These are phyloP conservation scores for Masnerella sp. DNA, from an alignment of 2,888 invertebrate species.

Conservation along the genomic window DNA sequence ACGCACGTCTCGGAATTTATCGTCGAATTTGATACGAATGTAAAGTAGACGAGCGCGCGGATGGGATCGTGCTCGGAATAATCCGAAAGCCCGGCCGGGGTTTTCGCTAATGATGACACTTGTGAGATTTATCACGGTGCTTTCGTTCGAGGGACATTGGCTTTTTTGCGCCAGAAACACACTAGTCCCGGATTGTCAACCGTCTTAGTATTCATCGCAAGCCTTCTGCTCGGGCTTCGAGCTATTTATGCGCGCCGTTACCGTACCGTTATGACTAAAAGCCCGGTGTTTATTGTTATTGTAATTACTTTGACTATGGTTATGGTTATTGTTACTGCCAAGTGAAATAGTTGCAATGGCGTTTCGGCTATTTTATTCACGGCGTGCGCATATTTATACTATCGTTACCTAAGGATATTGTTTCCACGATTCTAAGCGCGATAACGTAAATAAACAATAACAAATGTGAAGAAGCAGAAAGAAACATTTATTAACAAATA, in stretches of 20 bases:
- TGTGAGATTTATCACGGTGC: slow-evolving; percentile 47
- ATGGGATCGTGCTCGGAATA: slow-evolving; percentile 58
- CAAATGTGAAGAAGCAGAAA: slow-evolving; percentile 5
- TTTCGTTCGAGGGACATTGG: slow-evolving; percentile 49
- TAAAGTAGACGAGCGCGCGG: slow-evolving; percentile 46
- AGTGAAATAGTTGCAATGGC: slow-evolving; percentile 47
- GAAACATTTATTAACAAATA: background rate
- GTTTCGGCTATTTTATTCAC: slow-evolving; percentile 42
- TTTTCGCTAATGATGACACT: slow-evolving; percentile 53
- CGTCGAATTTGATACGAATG: slow-evolving; percentile 58
- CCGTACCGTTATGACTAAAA: slow-evolving; percentile 53
- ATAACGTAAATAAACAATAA: slow-evolving; percentile 31
- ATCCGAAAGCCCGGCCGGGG: slow-evolving; percentile 32
- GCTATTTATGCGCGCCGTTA: slow-evolving; percentile 46
- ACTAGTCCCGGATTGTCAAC: slow-evolving; percentile 42
- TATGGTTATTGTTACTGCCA: slow-evolving; percentile 53
- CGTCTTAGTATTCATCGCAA: slow-evolving; percentile 43
- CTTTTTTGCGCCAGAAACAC: slow-evolving; percentile 42
- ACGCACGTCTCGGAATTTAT: slow-evolving; percentile 48
- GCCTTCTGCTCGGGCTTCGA: slow-evolving; percentile 15
- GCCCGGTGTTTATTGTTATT: slow-evolving; percentile 55
- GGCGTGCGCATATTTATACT: slow-evolving; percentile 33
- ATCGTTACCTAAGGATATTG: slow-evolving; percentile 29
- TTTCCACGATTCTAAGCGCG: slow-evolving; percentile 25
- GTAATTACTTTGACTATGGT: slow-evolving; percentile 56